Percentiles rank a stretch among this genome's conserved stretches.
Conservation (phyloP, 2,797 vertebrate species). For the Parauchenoglanis ngamensis region DNA sequence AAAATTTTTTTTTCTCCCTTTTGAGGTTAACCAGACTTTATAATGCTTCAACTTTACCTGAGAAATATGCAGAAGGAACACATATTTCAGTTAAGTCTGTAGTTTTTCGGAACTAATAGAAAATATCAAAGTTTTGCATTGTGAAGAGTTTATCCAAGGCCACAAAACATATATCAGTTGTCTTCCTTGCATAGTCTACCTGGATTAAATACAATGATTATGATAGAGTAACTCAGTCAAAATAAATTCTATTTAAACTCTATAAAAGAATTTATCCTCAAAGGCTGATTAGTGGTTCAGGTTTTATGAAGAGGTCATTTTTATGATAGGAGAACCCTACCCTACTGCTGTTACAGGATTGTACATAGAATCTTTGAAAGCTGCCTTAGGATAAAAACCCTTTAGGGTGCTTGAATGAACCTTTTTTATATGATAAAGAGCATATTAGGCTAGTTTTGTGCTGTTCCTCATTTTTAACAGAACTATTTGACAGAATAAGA, state of each 20-base stretch:
- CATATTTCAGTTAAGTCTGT: background rate
- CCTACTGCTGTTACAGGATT: background rate
- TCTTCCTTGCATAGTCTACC: background rate
- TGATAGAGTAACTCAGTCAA: background rate
- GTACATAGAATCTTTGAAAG: background rate
- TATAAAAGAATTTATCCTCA: background rate
- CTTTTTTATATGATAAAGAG: background rate
- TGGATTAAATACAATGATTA: background rate
- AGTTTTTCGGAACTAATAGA: background rate
- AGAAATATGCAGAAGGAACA: background rate
- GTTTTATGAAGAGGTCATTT: background rate
- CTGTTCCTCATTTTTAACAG: background rate
- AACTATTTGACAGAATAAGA: conserved; percentile 4
- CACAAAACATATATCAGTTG: background rate
- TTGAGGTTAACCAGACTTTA: background rate
- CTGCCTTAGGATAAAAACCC: background rate
- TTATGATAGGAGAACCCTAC: background rate
- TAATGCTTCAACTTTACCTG: background rate
- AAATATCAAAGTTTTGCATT: background rate
- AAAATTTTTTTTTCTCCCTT: background rate
- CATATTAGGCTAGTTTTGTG: background rate
- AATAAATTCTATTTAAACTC: background rate
- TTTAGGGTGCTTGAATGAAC: background rate
- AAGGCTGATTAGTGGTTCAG: background rate
- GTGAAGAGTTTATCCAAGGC: background rate